A percentile compares a stretch with the other conserved stretches of the same genome.
Conservation (phyloP, 1,140 invertebrate species). For the Bicyclus anynana region DNA sequence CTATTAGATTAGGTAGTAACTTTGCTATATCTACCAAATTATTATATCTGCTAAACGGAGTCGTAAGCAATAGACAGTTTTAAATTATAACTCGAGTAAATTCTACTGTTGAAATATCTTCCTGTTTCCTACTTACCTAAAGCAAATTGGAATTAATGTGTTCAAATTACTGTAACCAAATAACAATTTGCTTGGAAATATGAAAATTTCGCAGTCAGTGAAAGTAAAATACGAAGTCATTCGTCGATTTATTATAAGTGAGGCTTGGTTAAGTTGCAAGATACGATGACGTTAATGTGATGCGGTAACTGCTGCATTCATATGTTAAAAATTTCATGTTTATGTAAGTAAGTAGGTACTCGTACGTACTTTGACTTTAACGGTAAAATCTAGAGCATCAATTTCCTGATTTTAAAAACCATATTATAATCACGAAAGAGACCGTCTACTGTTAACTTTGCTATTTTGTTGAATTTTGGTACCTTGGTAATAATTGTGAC, state of each 20-base stretch:
- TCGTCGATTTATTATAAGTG: slow-evolving; percentile 1
- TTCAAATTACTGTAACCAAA: slow-evolving; percentile 15
- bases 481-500: no score
- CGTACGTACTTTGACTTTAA: no score
- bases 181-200: slow-evolving; percentile 18
- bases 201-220: slow-evolving; percentile 20
- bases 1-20: no score
- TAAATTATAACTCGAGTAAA: neutral
- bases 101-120: neutral
- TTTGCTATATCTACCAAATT: no score
- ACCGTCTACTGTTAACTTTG: no score
- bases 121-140: slow-evolving; percentile 3
- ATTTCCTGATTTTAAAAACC: no score
- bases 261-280: slow-evolving; percentile 2
- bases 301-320: neutral
- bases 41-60: no score
- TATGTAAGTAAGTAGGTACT: neutral
- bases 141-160: slow-evolving; percentile 2
- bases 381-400: no score
- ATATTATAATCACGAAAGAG: no score
- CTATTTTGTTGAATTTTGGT: no score
- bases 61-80: no score
- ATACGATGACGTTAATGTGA: slow-evolving; percentile 5
- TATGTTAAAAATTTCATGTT: neutral
- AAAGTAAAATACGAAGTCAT: slow-evolving; percentile 22